phyloP scores from a whole-genome alignment of 2,797 vertebrate species.

The Chromobotia macracanthus region DNA sequence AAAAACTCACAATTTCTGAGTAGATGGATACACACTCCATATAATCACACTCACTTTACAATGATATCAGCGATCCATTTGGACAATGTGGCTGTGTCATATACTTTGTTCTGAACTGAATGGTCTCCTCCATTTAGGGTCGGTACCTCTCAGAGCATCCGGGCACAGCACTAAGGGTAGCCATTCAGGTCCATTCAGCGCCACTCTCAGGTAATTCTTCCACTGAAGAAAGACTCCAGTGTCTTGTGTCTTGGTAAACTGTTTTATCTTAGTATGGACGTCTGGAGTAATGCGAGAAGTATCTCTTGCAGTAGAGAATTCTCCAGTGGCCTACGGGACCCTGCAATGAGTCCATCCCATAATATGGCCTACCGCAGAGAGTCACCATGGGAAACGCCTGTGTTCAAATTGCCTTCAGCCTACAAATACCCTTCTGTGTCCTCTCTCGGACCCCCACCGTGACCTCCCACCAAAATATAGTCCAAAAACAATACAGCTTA shows the following conservation, averaged over 20 bases:
- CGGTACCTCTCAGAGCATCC: slow-evolving; percentile 58
- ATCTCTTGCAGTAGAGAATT: slow-evolving; percentile 45
- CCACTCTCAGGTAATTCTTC: slow-evolving; percentile 71
- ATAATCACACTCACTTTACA: neutral
- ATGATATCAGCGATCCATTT: slow-evolving; percentile 24
- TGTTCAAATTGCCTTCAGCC: slow-evolving; percentile 67
- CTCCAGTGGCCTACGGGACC: slow-evolving; percentile 62
- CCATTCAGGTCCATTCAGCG: slow-evolving; percentile 59
- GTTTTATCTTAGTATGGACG: neutral
- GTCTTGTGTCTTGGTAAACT: slow-evolving; percentile 28
- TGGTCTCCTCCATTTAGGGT: slow-evolving; percentile 60
- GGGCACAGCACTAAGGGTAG: slow-evolving; percentile 61
- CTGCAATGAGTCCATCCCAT: slow-evolving; percentile 54
- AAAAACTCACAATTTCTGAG: neutral
- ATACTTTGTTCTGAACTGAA: slow-evolving; percentile 29
- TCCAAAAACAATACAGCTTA: slow-evolving; percentile 15
- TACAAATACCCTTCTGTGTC: slow-evolving; percentile 70
- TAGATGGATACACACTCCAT: neutral
- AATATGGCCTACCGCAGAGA: slow-evolving; percentile 59
- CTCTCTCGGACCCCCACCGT: slow-evolving; percentile 63
- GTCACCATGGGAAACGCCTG: slow-evolving; percentile 65
- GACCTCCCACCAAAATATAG: slow-evolving; percentile 12
- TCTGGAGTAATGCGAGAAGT: slow-evolving; percentile 23
- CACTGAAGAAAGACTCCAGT: slow-evolving; percentile 37
- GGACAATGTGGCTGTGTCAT: slow-evolving; percentile 18